A percentile compares a stretch with the other conserved stretches of the same genome.
Conservation (phyloP, 1,140 invertebrate genomes). For the Leucophenga varia region DNA sequence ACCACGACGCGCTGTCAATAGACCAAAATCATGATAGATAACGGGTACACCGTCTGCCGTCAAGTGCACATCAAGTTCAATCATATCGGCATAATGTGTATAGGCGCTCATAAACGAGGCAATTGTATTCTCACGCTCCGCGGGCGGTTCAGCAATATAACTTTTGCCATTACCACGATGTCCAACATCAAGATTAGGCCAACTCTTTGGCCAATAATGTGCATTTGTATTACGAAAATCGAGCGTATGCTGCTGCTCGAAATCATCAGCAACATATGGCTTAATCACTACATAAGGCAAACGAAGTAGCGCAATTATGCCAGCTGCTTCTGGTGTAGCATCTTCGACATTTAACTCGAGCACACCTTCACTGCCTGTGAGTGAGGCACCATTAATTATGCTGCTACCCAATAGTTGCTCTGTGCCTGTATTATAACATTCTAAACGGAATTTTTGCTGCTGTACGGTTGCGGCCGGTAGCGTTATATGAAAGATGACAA, state of each 20-base stretch:
- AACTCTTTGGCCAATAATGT: conserved; percentile 80
- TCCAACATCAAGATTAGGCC: conserved; percentile 85
- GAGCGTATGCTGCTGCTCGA: conserved; percentile 68
- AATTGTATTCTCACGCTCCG: conserved; percentile 90
- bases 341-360: conserved; percentile 75
- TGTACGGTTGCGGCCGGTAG: conserved; percentile 56
- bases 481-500: conserved; percentile 57
- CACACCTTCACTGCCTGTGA: conserved; percentile 69
- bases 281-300: conserved; percentile 62
- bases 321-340: conserved; percentile 57
- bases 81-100: conserved; percentile 85
- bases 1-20: conserved; percentile 81
- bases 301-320: conserved; percentile 66
- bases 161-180: conserved; percentile 82
- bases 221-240: conserved; percentile 79
- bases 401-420: conserved; percentile 73
- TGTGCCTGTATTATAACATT: conserved; percentile 28
- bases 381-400: conserved; percentile 61
- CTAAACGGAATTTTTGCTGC: conserved; percentile 29
- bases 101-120: conserved; percentile 87
- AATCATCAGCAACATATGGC: conserved; percentile 69
- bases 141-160: conserved; percentile 67
- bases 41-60: conserved; percentile 92
- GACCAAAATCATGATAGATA: conserved; percentile 93
- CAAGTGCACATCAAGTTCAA: conserved; percentile 95